Evolutionary conservation across 1,140 invertebrate genomes (phyloP).

Genomic region (Zaprionus inermis): DNA sequence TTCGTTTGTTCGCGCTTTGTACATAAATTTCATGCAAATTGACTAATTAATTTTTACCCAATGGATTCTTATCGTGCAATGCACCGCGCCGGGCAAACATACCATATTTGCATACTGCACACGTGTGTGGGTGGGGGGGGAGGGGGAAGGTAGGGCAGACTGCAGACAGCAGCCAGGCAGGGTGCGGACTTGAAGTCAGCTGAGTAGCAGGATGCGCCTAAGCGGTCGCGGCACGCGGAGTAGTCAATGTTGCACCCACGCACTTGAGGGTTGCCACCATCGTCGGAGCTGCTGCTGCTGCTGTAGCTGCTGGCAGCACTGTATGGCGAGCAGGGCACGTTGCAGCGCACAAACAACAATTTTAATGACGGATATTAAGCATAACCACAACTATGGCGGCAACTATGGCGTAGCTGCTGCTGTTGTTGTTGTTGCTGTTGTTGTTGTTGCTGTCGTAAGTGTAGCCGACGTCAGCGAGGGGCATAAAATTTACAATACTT

Average conservation of each 20-base stretch:
- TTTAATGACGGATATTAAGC: constrained; percentile 82
- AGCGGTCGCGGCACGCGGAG: constrained; percentile 20
- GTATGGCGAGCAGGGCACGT: constrained; percentile 12
- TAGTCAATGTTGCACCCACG: constrained; percentile 39
- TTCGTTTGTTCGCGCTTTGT: constrained; percentile 81
- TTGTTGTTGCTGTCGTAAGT: constrained; percentile 1
- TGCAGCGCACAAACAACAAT: constrained; percentile 61
- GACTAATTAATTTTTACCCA: constrained; percentile 80
- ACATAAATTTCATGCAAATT: constrained; percentile 83
- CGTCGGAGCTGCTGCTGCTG: neutral
- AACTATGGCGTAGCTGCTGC: constrained; percentile 15
- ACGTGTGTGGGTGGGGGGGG: neutral
- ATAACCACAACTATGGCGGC: constrained; percentile 68
- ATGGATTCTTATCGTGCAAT: constrained; percentile 79
- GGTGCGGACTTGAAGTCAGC: neutral
- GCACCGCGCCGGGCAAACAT: constrained; percentile 55
- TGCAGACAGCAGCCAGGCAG: neutral
- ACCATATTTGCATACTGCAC: constrained; percentile 64
- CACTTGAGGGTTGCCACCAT: constrained; percentile 20
- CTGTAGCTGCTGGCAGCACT: neutral
- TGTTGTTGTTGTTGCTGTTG: neutral
- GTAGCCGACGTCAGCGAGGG: constrained; percentile 16
- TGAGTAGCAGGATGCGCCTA: constrained; percentile 43
- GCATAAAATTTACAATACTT: constrained; percentile 67
- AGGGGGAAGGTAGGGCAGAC: neutral